Conservation (phyloP, 2,113 vertebrate species). For the Ictalurus punctatus region DNA sequence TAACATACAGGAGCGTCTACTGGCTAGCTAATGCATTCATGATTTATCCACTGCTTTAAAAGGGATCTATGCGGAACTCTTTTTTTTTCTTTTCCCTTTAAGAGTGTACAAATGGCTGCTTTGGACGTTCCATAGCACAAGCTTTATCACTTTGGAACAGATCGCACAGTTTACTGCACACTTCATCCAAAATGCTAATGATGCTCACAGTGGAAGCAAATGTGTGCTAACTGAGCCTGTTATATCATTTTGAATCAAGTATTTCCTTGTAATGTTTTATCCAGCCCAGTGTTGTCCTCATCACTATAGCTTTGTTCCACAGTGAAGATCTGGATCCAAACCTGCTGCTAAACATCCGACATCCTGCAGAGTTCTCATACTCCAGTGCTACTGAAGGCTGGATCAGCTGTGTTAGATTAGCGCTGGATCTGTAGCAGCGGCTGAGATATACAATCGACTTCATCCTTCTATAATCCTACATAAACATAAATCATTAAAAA, state of each 20-base stretch:
- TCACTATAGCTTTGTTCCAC: not conserved
- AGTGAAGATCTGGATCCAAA: not conserved
- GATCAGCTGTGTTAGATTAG: conserved; percentile 20
- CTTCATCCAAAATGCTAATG: not conserved
- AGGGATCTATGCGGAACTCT: too few species aligned
- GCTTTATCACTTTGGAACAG: not conserved
- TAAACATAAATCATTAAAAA: not conserved
- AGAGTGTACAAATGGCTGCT: not conserved
- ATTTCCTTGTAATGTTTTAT: not conserved
- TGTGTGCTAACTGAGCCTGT: not conserved
- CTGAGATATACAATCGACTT: not conserved
- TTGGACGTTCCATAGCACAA: not conserved
- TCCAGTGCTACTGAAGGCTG: not conserved
- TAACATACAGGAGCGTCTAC: too few species aligned
- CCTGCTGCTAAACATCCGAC: not conserved
- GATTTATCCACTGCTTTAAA: too few species aligned
- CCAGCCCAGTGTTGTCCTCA: not conserved
- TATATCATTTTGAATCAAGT: not conserved
- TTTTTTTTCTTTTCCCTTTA: too few species aligned
- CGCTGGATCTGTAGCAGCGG: not conserved
- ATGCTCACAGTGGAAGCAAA: not conserved
- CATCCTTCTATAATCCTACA: not conserved
- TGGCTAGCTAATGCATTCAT: not conserved
- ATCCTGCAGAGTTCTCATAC: not conserved
- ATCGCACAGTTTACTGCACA: not conserved